A percentile compares a stretch with the other conserved stretches of the same genome.
Conservation (phyloP, 2,888 invertebrate species). For the Chymomyza fuscimana region DNA sequence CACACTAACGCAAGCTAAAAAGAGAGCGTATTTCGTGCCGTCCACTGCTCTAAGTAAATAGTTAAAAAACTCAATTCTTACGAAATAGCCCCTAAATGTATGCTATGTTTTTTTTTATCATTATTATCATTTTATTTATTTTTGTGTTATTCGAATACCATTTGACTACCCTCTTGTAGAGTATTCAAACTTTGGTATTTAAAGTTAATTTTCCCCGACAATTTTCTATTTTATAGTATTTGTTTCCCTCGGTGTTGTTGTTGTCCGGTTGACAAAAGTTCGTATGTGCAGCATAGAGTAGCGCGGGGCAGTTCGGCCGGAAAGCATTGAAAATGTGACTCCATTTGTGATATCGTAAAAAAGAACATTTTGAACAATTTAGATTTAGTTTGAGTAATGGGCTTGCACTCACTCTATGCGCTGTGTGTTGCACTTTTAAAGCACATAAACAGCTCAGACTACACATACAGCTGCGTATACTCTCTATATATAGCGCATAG, state of each 20-base stretch:
- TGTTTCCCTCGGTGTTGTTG: background rate
- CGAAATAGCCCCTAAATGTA: no score
- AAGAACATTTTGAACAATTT: background rate
- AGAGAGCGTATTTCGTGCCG: no score
- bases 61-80: no score
- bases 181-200: background rate
- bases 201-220: background rate
- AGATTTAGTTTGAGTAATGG: background rate
- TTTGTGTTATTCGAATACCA: no score
- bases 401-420: background rate
- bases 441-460: background rate
- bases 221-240: background rate
- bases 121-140: no score
- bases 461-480: background rate
- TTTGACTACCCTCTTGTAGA: background rate
- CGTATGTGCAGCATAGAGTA: background rate
- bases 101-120: no score
- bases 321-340: slow-evolving; percentile 69
- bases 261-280: background rate
- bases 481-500: background rate
- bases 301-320: background rate
- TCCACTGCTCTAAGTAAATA: no score
- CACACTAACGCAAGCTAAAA: no score
- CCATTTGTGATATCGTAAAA: slow-evolving; percentile 61
- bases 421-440: background rate